Conservation (phyloP, 2,888 invertebrate genomes). For the Andrena chrysosceles region DNA sequence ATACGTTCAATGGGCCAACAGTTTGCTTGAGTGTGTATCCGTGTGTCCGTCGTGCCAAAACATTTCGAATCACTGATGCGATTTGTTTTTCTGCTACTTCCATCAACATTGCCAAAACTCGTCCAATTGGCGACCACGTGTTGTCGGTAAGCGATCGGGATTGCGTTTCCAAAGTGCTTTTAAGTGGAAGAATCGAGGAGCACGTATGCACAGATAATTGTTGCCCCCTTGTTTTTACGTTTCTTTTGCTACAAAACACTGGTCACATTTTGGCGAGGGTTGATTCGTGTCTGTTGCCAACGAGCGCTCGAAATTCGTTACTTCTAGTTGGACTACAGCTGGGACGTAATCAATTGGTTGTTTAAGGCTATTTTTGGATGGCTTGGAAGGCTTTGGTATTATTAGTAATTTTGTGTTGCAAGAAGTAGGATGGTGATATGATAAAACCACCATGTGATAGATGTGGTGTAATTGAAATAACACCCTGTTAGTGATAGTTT, state of each 20-base stretch:
- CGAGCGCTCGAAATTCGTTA: slow-evolving; percentile 28
- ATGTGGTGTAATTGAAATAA: neutral
- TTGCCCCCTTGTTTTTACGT: neutral
- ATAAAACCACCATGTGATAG: neutral
- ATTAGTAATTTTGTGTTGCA: too few relatives aligned
- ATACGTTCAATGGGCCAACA: slow-evolving; percentile 6
- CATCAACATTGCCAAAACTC: slow-evolving; percentile 57
- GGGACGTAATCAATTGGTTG: neutral
- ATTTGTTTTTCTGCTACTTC: slow-evolving; percentile 60
- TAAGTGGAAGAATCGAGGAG: slow-evolving; percentile 6
- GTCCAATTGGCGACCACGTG: slow-evolving; percentile 34
- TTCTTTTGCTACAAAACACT: slow-evolving; percentile 5
- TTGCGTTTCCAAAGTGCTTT: slow-evolving; percentile 12
- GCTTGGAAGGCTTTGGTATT: neutral
- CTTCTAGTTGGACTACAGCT: neutral
- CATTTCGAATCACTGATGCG: slow-evolving; percentile 24
- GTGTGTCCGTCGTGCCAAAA: slow-evolving; percentile 26
- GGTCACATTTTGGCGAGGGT: slow-evolving; percentile 12
- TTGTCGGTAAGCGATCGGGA: slow-evolving; percentile 53
- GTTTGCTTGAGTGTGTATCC: slow-evolving; percentile 27
- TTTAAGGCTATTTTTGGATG: neutral
- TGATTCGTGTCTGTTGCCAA: neutral
- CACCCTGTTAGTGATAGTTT: neutral
- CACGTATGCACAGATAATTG: slow-evolving; percentile 9
- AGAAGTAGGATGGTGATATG: too few relatives aligned